Conservation (phyloP, 1,140 invertebrate genomes). For the Orchestia grillus region DNA sequence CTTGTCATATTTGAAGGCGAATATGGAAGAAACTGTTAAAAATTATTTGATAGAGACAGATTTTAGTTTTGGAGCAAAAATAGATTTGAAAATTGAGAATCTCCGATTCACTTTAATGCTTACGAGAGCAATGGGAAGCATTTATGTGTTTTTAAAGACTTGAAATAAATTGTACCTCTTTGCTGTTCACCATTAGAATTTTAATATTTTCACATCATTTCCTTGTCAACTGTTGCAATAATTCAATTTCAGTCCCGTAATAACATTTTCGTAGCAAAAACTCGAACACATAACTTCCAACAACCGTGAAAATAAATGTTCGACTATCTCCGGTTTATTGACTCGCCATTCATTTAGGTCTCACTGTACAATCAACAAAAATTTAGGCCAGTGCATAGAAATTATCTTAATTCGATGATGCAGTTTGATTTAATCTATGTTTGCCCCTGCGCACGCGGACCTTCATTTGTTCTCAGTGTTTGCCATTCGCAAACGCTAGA, state of each 20-base stretch:
- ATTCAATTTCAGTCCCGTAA: background rate
- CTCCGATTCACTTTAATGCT: no score
- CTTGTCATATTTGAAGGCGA: background rate
- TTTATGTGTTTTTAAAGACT: no score
- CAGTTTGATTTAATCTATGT: background rate
- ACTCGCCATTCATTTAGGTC: background rate
- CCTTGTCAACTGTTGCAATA: background rate
- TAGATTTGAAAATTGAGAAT: no score
- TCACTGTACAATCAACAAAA: background rate
- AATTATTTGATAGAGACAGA: background rate
- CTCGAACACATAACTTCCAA: background rate
- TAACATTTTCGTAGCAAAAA: background rate
- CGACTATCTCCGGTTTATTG: background rate
- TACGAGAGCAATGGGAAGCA: no score
- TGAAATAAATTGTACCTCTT: no score
- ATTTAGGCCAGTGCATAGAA: background rate
- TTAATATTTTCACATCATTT: background rate
- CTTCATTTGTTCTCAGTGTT: background rate
- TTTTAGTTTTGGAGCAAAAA: no score
- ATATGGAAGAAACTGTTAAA: no score
- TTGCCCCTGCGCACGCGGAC: background rate
- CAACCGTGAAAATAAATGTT: background rate
- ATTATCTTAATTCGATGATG: background rate
- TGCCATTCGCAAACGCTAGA: background rate
- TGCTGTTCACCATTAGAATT: background rate